These are phyloP conservation scores for Harmothoe impar DNA, from an alignment of 2,888 invertebrate genomes.

Conservation along the genomic window DNA sequence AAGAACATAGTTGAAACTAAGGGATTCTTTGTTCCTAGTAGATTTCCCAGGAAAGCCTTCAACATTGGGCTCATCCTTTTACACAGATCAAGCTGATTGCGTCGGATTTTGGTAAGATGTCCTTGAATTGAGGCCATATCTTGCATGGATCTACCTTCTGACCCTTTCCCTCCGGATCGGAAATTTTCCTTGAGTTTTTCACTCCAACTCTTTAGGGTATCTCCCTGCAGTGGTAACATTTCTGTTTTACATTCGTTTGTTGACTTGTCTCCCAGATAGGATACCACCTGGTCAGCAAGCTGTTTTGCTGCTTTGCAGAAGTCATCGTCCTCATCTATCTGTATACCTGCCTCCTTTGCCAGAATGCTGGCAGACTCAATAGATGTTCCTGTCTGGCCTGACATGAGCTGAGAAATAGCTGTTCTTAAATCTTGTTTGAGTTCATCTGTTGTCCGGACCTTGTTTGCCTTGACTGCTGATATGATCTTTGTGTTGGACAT, in stretches of 20 bases:
- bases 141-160: not conserved
- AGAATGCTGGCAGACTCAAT: not conserved
- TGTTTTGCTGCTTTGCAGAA: not conserved
- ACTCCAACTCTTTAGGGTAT: not conserved
- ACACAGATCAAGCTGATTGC: not conserved
- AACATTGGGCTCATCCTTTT: not conserved
- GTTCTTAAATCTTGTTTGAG: not conserved
- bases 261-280: not conserved
- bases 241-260: not conserved
- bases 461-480: not conserved
- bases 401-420: not conserved
- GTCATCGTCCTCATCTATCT: not conserved
- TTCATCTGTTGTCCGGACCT: not conserved
- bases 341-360: not conserved
- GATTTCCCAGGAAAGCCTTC: not conserved
- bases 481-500: not conserved
- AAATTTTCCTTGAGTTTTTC: not conserved
- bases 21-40: not conserved
- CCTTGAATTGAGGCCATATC: not conserved
- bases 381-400: not conserved
- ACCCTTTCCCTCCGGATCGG: not conserved
- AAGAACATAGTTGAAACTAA: not conserved
- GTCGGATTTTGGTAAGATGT: not conserved
- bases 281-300: not conserved
- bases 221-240: constrained; percentile 3